Conservation (phyloP, 2,888 invertebrate genomes). For the Strigamia maritima region DNA sequence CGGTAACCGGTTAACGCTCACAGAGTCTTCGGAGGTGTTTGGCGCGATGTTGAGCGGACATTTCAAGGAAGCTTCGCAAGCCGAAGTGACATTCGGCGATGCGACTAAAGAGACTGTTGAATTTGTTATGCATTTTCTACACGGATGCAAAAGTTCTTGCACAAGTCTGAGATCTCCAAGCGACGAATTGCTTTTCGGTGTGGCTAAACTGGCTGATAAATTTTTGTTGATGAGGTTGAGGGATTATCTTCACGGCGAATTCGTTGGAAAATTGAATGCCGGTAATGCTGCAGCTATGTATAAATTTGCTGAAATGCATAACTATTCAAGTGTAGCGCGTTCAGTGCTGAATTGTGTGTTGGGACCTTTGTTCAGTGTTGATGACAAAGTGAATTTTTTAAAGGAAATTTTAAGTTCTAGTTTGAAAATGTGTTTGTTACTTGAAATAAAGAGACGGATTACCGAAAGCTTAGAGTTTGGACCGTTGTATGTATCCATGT, state of each 20-base stretch:
- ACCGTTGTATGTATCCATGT: too few species aligned
- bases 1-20: background rate
- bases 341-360: background rate
- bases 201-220: background rate
- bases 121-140: background rate
- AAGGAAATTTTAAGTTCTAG: background rate
- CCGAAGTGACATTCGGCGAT: background rate
- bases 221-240: background rate
- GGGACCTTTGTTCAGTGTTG: background rate
- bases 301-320: background rate
- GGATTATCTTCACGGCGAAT: background rate
- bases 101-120: background rate
- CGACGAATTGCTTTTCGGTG: background rate
- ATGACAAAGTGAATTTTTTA: background rate
- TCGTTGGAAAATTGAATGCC: background rate
- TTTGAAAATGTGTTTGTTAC: background rate
- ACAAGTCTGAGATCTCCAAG: background rate
- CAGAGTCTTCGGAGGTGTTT: background rate
- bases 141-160: background rate
- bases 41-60: background rate
- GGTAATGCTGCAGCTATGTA: background rate
- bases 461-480: too few species aligned
- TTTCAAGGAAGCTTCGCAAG: background rate
- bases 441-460: background rate
- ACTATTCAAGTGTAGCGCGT: background rate